Evolutionary conservation across 1,140 invertebrate species (phyloP), one percentile per base, ranked within the genome.

Genomic region (Lepidurus apus): DNA sequence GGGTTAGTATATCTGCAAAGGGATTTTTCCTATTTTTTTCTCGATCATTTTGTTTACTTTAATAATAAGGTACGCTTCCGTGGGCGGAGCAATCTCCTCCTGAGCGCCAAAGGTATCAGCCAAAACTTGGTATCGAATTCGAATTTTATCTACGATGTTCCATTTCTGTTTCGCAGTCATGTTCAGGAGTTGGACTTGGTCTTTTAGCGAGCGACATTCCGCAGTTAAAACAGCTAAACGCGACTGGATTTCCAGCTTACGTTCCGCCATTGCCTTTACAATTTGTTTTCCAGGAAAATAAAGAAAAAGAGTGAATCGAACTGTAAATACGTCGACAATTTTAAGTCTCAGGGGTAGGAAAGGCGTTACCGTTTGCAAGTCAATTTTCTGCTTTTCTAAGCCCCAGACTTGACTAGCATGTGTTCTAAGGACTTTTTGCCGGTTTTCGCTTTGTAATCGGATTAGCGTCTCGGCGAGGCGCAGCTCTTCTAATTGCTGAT

Each of bases 51-150:
- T 73, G 65, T 42, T 11, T 75, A 75, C 74, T 26, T 77, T 77
- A 24, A 77, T 77, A 17, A 77, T 77, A 24, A 77, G 47, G 24
- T 77, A 77, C 17, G 75, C 75, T 45, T 77, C 75, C 1, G 75
- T 77, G 11, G 75, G 75, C 43, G 43, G 43, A n/a, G 43, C 24
- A 10, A 24, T 24, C 21, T 65, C 53, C 21, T 65, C 17, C 13
- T 65, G 17, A 13, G 6, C 2, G 1, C 47, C 42, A 24, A 77
- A 77, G 17, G 43, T 47, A 21, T 47, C 47, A 21, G 17, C 75
- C 42, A 77, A n/a, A 45, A 65, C 53, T 65, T 65, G 53, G n/a
- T 65, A 65, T 21, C 53, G 53, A 17, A 65, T 65, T 65, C 53
- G 8, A 65, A 65, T 65, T 65, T 65, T 65, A 7, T 65, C 53